Evolutionary conservation across 2,113 vertebrate genomes (phyloP).

Genomic region (Chionodraco myersi): DNA sequence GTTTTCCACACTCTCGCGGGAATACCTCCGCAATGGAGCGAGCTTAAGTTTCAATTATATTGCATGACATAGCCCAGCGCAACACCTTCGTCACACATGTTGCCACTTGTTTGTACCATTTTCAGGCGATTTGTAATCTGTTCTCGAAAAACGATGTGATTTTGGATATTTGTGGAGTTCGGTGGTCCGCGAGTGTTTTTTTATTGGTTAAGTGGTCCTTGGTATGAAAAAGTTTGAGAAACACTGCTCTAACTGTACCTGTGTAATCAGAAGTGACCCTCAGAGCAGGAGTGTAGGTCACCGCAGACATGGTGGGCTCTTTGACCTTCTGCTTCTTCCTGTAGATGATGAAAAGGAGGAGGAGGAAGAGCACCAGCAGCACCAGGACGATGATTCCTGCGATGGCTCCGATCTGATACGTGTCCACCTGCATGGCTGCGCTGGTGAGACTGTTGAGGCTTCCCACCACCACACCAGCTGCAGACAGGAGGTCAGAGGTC

Average conservation of each 20-base stretch:
- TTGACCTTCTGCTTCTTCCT: constrained; percentile 95
- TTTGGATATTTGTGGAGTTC: too few relatives aligned
- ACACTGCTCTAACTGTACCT: constrained; percentile 29
- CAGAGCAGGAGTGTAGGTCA: constrained; percentile 93
- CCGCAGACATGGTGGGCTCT: constrained; percentile 90
- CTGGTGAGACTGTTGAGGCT: constrained; percentile 95
- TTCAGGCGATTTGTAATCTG: too few relatives aligned
- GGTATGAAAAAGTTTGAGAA: too few relatives aligned
- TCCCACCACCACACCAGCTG: constrained; percentile 91
- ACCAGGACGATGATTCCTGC: constrained; percentile 93
- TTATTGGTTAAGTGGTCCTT: too few relatives aligned
- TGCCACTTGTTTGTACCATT: too few relatives aligned
- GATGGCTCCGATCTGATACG: constrained; percentile 95
- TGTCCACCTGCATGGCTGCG: constrained; percentile 89
- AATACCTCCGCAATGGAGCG: too few relatives aligned
- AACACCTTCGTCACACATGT: too few relatives aligned
- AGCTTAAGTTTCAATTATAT: too few relatives aligned
- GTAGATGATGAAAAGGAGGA: constrained; percentile 93
- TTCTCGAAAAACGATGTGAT: too few relatives aligned
- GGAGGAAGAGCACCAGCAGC: constrained; percentile 91
- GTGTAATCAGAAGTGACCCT: constrained; percentile 90
- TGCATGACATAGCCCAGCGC: too few relatives aligned
- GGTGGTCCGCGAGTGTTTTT: too few relatives aligned
- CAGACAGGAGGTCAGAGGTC: constrained; percentile 19
- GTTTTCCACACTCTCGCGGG: too few relatives aligned